Conservation (phyloP, 2,797 vertebrate species). For the Mormyrops attenuatus region DNA sequence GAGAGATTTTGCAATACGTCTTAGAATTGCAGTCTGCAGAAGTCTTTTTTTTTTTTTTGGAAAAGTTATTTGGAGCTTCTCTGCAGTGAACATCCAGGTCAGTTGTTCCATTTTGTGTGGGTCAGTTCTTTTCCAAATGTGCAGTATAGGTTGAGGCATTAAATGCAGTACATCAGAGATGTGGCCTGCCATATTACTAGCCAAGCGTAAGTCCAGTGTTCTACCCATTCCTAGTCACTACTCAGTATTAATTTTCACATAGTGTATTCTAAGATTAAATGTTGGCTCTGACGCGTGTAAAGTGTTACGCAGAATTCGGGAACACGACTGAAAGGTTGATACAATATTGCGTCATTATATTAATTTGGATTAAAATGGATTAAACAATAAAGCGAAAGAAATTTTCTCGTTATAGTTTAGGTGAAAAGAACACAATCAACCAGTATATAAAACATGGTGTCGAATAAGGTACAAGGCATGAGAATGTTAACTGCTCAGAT, state of each 20-base stretch:
- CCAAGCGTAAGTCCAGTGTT: not conserved
- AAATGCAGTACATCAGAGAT: not conserved
- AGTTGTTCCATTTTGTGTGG: not conserved
- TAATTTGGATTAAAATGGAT: not conserved
- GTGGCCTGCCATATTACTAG: not conserved
- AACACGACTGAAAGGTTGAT: not conserved
- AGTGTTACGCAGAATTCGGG: not conserved
- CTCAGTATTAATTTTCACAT: not conserved
- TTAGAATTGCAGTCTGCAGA: not conserved
- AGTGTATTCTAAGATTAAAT: not conserved
- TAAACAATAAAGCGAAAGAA: not conserved
- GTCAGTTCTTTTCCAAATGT: not conserved
- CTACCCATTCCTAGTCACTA: not conserved
- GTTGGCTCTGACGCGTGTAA: not conserved
- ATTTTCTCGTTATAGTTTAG: not conserved
- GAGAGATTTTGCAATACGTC: not conserved
- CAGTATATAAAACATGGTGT: not conserved
- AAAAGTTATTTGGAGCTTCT: not conserved
- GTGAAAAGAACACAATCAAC: not conserved
- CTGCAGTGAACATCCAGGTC: not conserved
- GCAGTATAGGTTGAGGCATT: not conserved
- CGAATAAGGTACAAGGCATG: not conserved
- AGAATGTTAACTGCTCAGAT: not conserved
- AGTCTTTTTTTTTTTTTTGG: not conserved
- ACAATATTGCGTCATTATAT: not conserved